Percentiles rank a stretch among this genome's conserved stretches.
These are phyloP conservation scores for Ranitomeya imitator DNA, from an alignment of 2,113 vertebrate species.

Conservation along the genomic window DNA sequence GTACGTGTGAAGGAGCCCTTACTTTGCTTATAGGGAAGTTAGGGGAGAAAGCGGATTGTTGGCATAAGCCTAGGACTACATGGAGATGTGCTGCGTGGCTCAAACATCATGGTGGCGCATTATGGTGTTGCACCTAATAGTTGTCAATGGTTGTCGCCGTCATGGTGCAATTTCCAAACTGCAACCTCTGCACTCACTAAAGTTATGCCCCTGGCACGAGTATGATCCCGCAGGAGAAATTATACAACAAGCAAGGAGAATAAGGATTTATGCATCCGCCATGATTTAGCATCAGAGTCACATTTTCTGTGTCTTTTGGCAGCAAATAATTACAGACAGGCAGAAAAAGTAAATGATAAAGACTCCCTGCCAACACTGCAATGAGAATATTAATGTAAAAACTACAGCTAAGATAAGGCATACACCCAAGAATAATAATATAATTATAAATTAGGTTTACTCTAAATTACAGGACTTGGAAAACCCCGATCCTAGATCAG, in stretches of 20 bases:
- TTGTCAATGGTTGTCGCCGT: too few relatives aligned
- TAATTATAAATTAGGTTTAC: not conserved
- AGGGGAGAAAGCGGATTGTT: too few relatives aligned
- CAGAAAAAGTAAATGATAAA: not conserved
- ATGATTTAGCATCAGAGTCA: not conserved
- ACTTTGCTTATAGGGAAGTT: not conserved
- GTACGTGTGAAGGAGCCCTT: not conserved
- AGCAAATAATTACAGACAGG: too few relatives aligned
- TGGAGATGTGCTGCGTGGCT: too few relatives aligned
- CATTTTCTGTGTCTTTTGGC: not conserved
- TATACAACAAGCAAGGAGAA: not conserved
- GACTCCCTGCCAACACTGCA: not conserved
- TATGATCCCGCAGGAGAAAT: not conserved
- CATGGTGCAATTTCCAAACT: too few relatives aligned
- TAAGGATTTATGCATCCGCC: not conserved
- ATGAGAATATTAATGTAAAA: not conserved
- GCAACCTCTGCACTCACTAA: too few relatives aligned
- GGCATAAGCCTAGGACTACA: too few relatives aligned
- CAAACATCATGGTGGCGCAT: too few relatives aligned
- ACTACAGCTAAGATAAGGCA: not conserved
- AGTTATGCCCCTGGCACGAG: too few relatives aligned
- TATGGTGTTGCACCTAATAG: too few relatives aligned
- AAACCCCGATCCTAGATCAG: not conserved
- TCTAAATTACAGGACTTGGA: not conserved
- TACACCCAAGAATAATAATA: not conserved